Evolutionary conservation across 2,888 invertebrate species (phyloP).

Genomic region (Enoplolaimus lenunculus): DNA sequence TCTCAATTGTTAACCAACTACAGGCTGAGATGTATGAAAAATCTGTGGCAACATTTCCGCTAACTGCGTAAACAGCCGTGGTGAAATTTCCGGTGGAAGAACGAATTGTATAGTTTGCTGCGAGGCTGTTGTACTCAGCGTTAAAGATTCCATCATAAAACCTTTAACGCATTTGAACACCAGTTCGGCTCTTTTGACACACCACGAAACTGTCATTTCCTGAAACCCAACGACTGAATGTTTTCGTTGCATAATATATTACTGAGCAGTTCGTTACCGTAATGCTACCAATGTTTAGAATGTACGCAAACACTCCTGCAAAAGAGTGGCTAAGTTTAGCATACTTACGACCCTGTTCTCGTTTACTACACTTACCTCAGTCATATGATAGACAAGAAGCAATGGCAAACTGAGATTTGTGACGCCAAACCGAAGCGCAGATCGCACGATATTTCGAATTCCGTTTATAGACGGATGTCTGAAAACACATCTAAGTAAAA

Average conservation of each 20-base stretch:
- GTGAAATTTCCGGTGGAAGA: constrained; percentile 67
- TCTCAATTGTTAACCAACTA: constrained; percentile 6
- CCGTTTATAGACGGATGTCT: constrained; percentile 79
- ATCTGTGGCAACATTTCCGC: constrained; percentile 78
- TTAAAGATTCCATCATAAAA: constrained; percentile 92
- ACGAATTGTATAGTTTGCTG: constrained; percentile 66
- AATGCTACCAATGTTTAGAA: no score
- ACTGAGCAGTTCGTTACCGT: no score
- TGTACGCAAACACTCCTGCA: no score
- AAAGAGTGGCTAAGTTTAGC: no score
- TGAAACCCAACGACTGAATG: constrained; percentile 29
- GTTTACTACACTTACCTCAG: constrained; percentile 56
- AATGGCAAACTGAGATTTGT: constrained; percentile 82
- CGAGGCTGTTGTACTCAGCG: constrained; percentile 46
- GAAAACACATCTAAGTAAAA: constrained; percentile 48
- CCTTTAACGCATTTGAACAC: constrained; percentile 98
- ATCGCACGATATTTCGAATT: constrained; percentile 78
- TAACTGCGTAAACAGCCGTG: constrained; percentile 63
- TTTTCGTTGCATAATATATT: no score
- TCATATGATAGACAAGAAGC: constrained; percentile 76
- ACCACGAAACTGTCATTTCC: constrained; percentile 81
- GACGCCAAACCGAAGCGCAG: constrained; percentile 84
- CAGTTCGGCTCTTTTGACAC: constrained; percentile 81
- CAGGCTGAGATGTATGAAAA: constrained; percentile 47
- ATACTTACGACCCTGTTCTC: no score